Evolutionary conservation across 37 sponge, comb jelly and placozoan genomes (phyloP), one percentile per base, ranked within the genome.

Genomic region (Tethya wilhelma): DNA sequence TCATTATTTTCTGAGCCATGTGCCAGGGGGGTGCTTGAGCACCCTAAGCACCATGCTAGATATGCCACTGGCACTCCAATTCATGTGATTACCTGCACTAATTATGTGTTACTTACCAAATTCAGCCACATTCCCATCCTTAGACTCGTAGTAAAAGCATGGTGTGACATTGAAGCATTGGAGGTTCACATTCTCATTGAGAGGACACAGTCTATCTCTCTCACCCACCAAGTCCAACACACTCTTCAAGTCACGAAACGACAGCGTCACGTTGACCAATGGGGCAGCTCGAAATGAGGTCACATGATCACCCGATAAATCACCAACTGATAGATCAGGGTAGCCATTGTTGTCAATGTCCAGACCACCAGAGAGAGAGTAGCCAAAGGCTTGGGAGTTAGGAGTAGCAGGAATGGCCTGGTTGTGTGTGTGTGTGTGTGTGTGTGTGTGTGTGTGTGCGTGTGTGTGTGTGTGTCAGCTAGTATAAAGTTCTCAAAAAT

Each of bases 321-420:
- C 85, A 0, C 85, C 78, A 67, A 85, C 53, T 4, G 70, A 70
- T 20, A 85, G 37, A 70, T 85, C 85, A 64, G 87, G 79, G 59
- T 86, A 91, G 26, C 79, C 67, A 59, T 91, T 91, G 69, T 60
- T 43, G 34, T 91, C 92, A 86, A 91, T 44, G 34, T 91, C 87
- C 20, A 73, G 33, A 23, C 74, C 75, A 9, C 87, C 87, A 46
- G 79, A 73, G 0, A 91, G 57, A 1, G 78, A 46, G 59, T 74
- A 91, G 20, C 92, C 92, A 83, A 91, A 91, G 1, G 19, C 40
- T 0, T 22, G 53, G 26, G 63, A 28, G 19, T 17, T 28, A 9
- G 67, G 29, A 5, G 17, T 7, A 17, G 80, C 59, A 26, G 59
- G 64, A 34, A 74, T 65, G 4, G 37, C 53, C 74, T 79, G 66